Conservation (phyloP, 2,113 vertebrate species). For the Chloebia gouldiae region DNA sequence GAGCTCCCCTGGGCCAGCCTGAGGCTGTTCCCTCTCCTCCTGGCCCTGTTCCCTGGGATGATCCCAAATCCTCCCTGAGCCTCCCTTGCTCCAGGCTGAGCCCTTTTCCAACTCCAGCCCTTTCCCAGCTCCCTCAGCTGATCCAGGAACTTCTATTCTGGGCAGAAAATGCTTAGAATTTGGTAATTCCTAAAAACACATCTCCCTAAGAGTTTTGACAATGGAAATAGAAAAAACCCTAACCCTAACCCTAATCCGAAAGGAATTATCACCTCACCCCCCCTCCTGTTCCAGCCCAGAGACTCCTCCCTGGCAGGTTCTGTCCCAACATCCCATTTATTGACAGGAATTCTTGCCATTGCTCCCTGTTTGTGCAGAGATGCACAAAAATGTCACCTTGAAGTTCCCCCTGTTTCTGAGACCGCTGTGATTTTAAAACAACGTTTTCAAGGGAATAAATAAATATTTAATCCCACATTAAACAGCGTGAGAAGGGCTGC, state of each 20-base stretch:
- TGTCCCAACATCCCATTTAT: background rate
- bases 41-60: background rate
- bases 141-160: no score
- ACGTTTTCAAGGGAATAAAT: background rate
- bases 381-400: rapidly evolving
- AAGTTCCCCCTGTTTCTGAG: background rate
- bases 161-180: no score
- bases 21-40: background rate
- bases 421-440: rapidly evolving
- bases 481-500: rapidly evolving
- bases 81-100: background rate
- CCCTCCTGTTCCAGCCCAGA: no score
- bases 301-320: background rate
- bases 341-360: no score
- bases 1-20: background rate
- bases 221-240: no score
- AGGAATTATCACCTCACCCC: no score
- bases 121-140: background rate
- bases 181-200: no score
- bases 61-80: background rate
- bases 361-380: background rate
- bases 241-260: no score
- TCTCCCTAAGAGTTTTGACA: no score
- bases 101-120: background rate
- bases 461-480: no score